These are phyloP conservation scores for Rhegmatorhina hoffmannsi DNA, from an alignment of 2,113 vertebrate species.

Conservation along the genomic window DNA sequence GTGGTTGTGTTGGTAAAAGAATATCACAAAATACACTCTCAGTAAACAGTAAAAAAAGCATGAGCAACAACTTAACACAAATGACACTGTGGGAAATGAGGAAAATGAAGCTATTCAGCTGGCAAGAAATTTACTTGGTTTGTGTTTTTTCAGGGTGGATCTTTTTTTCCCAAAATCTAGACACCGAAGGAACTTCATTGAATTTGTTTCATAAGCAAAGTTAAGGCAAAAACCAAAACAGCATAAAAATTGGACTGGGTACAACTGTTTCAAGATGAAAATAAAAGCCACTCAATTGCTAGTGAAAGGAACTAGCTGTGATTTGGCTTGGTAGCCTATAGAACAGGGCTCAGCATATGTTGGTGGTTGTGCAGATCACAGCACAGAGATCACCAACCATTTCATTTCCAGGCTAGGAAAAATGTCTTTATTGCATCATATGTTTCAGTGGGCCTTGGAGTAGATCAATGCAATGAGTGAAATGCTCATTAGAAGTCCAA, in stretches of 20 bases:
- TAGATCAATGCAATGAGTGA: background rate
- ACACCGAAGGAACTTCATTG: background rate
- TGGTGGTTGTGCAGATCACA: slow-evolving; percentile 25
- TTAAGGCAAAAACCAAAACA: slow-evolving; percentile 46
- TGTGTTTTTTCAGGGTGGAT: background rate
- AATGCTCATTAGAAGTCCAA: background rate
- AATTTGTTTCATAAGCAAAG: slow-evolving; percentile 44
- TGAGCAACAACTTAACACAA: background rate
- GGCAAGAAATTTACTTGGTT: slow-evolving; percentile 30
- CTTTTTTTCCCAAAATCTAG: slow-evolving; percentile 27
- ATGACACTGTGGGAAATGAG: slow-evolving; percentile 35
- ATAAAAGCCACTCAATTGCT: slow-evolving; percentile 57
- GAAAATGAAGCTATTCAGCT: slow-evolving; percentile 45
- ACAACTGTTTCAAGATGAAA: slow-evolving; percentile 37
- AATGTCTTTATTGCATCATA: background rate
- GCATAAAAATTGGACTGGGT: slow-evolving; percentile 42
- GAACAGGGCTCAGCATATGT: background rate
- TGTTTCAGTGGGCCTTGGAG: background rate
- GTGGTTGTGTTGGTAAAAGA: slow-evolving; percentile 49
- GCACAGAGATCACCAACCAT: background rate
- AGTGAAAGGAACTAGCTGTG: slow-evolving; percentile 53
- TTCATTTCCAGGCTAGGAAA: background rate
- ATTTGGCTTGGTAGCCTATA: slow-evolving; percentile 53
- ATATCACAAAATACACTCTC: slow-evolving; percentile 37
- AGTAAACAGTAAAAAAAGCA: slow-evolving; percentile 45